Conservation (phyloP, 2,797 vertebrate genomes). For the Typhlichthys eigenmanni region DNA sequence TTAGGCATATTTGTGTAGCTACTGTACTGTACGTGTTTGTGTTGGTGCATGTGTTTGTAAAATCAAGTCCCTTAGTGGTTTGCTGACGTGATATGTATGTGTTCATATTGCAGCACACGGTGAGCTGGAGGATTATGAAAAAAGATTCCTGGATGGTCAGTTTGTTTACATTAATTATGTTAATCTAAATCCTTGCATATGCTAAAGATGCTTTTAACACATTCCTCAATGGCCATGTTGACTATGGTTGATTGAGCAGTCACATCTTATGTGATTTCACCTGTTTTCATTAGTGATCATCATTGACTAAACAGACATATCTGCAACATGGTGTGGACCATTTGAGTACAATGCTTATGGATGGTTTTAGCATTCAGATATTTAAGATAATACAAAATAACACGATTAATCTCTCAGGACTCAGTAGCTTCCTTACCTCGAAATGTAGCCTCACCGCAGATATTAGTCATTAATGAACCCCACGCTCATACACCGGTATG, state of each 20-base stretch:
- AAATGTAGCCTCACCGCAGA: neutral
- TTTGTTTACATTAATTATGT: conserved; percentile 22
- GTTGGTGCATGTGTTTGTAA: too few relatives aligned
- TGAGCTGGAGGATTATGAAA: conserved; percentile 64
- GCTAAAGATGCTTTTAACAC: conserved; percentile 31
- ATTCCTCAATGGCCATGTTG: conserved; percentile 11
- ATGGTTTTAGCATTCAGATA: neutral
- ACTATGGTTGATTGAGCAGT: conserved; percentile 13
- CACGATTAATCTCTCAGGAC: neutral
- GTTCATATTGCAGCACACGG: conserved; percentile 45
- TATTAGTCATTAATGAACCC: neutral
- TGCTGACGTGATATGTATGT: conserved; percentile 2
- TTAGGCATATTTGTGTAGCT: too few relatives aligned
- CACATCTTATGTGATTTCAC: conserved; percentile 7
- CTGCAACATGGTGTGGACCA: conserved; percentile 40
- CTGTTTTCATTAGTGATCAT: conserved; percentile 18
- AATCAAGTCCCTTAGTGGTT: neutral
- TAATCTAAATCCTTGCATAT: conserved; percentile 12
- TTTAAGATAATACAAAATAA: neutral
- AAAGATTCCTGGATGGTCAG: conserved; percentile 81
- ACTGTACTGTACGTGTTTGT: too few relatives aligned
- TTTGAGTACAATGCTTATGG: neutral
- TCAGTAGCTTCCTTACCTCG: neutral
- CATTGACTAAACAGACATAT: conserved; percentile 24
- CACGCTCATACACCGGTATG: too few relatives aligned